Conservation (phyloP, 2,113 vertebrate species). For the Elgaria multicarinata region DNA sequence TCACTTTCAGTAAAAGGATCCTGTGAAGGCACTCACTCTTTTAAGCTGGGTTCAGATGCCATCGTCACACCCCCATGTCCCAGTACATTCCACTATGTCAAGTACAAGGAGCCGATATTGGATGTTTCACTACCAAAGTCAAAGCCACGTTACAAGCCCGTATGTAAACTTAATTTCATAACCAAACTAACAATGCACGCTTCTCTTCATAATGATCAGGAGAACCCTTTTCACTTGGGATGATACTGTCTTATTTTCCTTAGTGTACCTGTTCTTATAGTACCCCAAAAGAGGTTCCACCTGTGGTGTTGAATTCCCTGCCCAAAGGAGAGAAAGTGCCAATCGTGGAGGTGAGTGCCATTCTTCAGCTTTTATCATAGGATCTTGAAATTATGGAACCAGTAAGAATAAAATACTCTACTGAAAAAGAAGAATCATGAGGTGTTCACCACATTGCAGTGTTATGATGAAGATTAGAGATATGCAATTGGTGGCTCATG, state of each 20-base stretch:
- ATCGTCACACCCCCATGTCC: background rate
- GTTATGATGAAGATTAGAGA: background rate
- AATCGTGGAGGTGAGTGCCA: constrained; percentile 76
- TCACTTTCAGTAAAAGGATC: constrained; percentile 81
- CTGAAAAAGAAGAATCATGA: background rate
- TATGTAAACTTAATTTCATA: constrained; percentile 41
- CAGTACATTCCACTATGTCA: constrained; percentile 80
- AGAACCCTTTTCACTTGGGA: background rate
- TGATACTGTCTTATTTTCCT: constrained; percentile 12
- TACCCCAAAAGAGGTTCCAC: constrained; percentile 50
- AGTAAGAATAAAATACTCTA: background rate
- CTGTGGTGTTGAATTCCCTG: constrained; percentile 68
- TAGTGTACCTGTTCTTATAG: constrained; percentile 63
- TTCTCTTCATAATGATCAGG: background rate
- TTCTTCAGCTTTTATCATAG: background rate
- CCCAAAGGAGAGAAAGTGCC: constrained; percentile 53
- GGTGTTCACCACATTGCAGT: background rate
- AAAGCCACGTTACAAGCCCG: constrained; percentile 54
- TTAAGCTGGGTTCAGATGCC: constrained; percentile 27
- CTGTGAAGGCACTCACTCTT: constrained; percentile 67
- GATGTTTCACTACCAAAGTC: constrained; percentile 70
- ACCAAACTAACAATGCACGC: background rate
- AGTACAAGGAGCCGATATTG: constrained; percentile 58
- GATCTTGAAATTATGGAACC: background rate
- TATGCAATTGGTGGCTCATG: background rate